Conservation (phyloP, 37 sponge, comb jelly and placozoan species). For the Mnemiopsis leidyi region DNA sequence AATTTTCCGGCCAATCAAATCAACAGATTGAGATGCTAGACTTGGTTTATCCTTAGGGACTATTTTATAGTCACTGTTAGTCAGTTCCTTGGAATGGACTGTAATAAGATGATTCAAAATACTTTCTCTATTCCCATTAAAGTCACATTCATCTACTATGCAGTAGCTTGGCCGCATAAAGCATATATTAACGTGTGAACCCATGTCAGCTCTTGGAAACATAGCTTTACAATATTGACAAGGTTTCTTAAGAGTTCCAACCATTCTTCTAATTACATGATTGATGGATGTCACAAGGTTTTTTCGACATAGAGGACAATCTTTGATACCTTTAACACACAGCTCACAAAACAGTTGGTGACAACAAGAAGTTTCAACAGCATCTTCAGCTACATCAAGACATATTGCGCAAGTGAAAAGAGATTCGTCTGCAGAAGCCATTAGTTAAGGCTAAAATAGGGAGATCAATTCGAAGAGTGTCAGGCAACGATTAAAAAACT, state of each 20-base stretch:
- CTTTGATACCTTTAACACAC: background rate
- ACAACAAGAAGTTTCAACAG: slow-evolving; percentile 34
- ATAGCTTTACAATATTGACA: background rate
- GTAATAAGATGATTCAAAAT: background rate
- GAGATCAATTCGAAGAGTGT: too few species aligned
- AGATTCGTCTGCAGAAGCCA: background rate
- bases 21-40: background rate
- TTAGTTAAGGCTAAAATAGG: too few species aligned
- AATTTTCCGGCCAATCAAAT: background rate
- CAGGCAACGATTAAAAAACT: too few species aligned
- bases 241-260: background rate
- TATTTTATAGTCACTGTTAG: background rate
- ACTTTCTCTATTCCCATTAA: background rate
- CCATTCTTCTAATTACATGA: background rate
- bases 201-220: background rate
- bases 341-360: slow-evolving; percentile 43
- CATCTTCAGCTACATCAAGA: background rate
- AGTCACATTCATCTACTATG: background rate
- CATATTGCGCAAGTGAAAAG: slow-evolving; percentile 14
- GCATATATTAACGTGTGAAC: background rate
- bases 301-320: slow-evolving; percentile 20
- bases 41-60: background rate
- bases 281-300: background rate
- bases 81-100: background rate
- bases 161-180: background rate